Evolutionary conservation across 53 echinoderm and acorn worm genomes (phyloP).

Genomic region (Holothuria leucospilota): DNA sequence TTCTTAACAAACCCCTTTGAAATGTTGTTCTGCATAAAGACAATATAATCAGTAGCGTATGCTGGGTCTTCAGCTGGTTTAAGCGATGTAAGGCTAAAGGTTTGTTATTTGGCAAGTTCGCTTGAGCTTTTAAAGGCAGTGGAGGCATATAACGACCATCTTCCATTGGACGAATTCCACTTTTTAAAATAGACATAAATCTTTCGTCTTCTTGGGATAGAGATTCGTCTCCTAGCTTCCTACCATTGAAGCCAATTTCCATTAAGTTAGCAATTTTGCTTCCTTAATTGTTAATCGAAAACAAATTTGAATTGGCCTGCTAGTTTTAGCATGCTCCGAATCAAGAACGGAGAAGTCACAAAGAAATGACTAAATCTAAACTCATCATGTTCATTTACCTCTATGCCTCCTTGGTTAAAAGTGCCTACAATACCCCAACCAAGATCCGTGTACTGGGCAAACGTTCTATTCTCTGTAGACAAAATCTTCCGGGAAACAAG

Average conservation of each 20-base stretch:
- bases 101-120: not conserved
- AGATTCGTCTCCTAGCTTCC: not conserved
- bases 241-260: slow-evolving; percentile 17
- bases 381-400: too few species aligned
- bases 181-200: slow-evolving; percentile 1
- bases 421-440: slow-evolving; percentile 68
- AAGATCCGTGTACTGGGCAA: slow-evolving; percentile 53
- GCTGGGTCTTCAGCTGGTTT: not conserved
- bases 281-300: not conserved
- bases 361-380: too few species aligned
- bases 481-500: slow-evolving; percentile 54
- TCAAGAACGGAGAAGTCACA: not conserved
- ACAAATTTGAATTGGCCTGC: not conserved
- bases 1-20: slow-evolving; percentile 40
- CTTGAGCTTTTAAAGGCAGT: not conserved
- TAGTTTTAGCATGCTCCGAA: not conserved
- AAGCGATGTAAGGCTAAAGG: not conserved
- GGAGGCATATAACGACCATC: slow-evolving; percentile 23
- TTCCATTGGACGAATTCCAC: not conserved
- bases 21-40: slow-evolving; percentile 56
- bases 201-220: not conserved
- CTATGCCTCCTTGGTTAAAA: slow-evolving; percentile 11
- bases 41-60: slow-evolving; percentile 26
- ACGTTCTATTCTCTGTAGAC: slow-evolving; percentile 49
- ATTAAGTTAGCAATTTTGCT: not conserved